These are phyloP conservation scores for Perca flavescens DNA, from an alignment of 2,113 vertebrate species.

Conservation along the genomic window DNA sequence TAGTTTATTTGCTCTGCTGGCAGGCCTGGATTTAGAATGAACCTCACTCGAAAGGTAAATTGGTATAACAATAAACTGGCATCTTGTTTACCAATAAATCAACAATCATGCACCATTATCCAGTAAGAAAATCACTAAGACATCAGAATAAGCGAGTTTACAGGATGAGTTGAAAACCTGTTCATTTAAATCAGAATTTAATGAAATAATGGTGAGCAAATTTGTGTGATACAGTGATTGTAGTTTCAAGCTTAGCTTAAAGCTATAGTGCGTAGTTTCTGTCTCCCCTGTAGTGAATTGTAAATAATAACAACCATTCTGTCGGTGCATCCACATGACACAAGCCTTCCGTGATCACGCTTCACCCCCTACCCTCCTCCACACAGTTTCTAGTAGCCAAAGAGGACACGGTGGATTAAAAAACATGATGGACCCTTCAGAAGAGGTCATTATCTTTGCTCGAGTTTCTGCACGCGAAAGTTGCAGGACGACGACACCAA, in stretches of 20 bases:
- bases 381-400: too few relatives aligned
- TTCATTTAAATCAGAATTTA: constrained; percentile 2
- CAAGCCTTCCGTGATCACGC: too few relatives aligned
- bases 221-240: neutral
- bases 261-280: too few relatives aligned
- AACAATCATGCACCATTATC: neutral
- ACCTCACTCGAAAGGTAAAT: constrained; percentile 27
- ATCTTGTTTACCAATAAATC: constrained; percentile 12
- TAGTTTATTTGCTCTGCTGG: constrained; percentile 21
- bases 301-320: too few relatives aligned
- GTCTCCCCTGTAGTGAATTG: too few relatives aligned
- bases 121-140: neutral
- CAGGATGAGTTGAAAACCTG: neutral
- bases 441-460: too few relatives aligned
- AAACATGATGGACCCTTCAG: too few relatives aligned
- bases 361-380: too few relatives aligned
- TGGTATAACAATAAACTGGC: constrained; percentile 11
- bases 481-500: too few relatives aligned
- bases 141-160: neutral
- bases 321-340: too few relatives aligned
- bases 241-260: neutral
- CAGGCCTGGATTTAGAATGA: constrained; percentile 42
- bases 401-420: too few relatives aligned
- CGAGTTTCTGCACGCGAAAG: too few relatives aligned
- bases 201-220: constrained; percentile 10